Conservation (phyloP, 2,888 invertebrate species). For the Parnassius mnemosyne region DNA sequence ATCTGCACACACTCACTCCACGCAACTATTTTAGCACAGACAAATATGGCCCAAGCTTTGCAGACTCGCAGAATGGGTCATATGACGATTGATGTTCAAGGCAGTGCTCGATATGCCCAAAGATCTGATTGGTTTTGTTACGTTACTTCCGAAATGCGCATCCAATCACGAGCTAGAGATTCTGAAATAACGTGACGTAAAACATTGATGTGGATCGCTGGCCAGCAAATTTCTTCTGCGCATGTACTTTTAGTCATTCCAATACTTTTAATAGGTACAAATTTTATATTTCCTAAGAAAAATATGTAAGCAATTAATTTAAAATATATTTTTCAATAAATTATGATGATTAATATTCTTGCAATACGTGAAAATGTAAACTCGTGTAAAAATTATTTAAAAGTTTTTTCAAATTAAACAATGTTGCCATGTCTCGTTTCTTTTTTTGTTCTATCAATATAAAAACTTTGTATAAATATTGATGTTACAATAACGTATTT, state of each 20-base stretch:
- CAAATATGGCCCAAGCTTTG: constrained; percentile 90
- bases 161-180: constrained; percentile 78
- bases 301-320: neutral
- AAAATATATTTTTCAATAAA: constrained; percentile 6
- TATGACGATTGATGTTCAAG: constrained; percentile 86
- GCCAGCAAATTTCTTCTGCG: constrained; percentile 69
- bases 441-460: neutral
- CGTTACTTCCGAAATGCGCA: constrained; percentile 69
- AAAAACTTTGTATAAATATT: no score
- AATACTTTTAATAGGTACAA: constrained; percentile 38
- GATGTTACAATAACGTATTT: no score
- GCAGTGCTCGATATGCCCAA: constrained; percentile 77
- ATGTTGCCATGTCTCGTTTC: constrained; percentile 16
- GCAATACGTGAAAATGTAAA: neutral
- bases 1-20: constrained; percentile 90
- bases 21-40: constrained; percentile 91
- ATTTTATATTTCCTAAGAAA: neutral
- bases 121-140: constrained; percentile 78
- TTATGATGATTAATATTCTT: neutral
- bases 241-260: constrained; percentile 57
- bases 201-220: constrained; percentile 76
- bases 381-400: no score
- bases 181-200: constrained; percentile 78
- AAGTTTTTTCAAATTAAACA: neutral
- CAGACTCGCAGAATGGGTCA: constrained; percentile 85